phyloP scores from a whole-genome alignment of 2,888 invertebrate genomes.

The Andrena hattorfiana region DNA sequence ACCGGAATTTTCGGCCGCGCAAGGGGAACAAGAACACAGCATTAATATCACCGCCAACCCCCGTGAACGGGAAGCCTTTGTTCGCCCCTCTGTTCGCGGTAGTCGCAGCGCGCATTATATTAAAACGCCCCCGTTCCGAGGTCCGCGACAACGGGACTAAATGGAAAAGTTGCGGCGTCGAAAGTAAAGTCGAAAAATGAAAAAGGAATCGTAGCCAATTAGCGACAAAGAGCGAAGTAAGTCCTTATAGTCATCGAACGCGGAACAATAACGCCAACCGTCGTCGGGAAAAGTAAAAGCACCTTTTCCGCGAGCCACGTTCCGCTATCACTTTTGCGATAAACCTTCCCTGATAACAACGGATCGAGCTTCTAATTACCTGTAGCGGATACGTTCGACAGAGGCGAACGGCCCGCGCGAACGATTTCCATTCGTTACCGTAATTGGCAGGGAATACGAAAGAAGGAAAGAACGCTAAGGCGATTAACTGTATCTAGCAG shows the following conservation, averaged over 20 bases:
- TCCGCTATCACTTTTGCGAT: neutral
- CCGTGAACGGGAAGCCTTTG: constrained; percentile 53
- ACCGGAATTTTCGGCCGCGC: constrained; percentile 92
- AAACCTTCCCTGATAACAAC: neutral
- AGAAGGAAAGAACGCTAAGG: constrained; percentile 11
- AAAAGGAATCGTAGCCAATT: constrained; percentile 9
- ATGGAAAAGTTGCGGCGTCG: constrained; percentile 35
- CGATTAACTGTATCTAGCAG: constrained; percentile 34
- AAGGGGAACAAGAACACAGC: constrained; percentile 53
- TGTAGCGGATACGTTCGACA: constrained; percentile 26
- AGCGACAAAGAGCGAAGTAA: constrained; percentile 28
- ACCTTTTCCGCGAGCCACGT: neutral
- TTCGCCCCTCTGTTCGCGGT: constrained; percentile 34
- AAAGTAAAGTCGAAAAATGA: constrained; percentile 13
- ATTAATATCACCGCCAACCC: constrained; percentile 64
- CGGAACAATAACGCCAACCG: constrained; percentile 26
- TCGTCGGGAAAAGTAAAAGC: neutral
- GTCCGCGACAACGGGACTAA: constrained; percentile 18
- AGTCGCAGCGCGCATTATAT: constrained; percentile 42
- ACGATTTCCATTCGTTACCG: constrained; percentile 34
- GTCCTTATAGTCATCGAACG: constrained; percentile 12
- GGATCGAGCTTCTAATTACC: constrained; percentile 21
- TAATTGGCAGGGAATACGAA: constrained; percentile 22
- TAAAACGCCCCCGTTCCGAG: constrained; percentile 44
- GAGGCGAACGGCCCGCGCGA: neutral